A percentile compares a stretch with the other conserved stretches of the same genome.
phyloP scores from a whole-genome alignment of 2,113 vertebrate genomes.

The Antigone vipio region DNA sequence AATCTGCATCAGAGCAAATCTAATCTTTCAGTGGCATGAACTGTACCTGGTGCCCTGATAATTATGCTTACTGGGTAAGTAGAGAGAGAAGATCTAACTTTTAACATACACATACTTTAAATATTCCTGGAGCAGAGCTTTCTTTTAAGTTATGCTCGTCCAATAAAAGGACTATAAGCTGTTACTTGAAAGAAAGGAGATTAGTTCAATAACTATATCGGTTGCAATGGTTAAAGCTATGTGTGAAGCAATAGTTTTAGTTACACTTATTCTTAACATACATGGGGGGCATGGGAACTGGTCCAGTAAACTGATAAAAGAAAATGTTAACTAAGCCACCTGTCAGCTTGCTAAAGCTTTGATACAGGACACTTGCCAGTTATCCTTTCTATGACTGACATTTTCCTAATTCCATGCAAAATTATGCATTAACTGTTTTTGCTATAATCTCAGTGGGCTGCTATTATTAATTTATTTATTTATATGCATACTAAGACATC shows the following conservation, averaged over 20 bases:
- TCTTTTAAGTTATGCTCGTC: not conserved
- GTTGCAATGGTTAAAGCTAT: not conserved
- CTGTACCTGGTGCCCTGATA: not conserved
- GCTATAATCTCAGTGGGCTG: not conserved
- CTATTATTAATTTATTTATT: slow-evolving; percentile 20
- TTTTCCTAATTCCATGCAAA: slow-evolving; percentile 41
- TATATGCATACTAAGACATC: not conserved
- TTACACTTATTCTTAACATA: not conserved
- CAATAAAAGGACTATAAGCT: not conserved
- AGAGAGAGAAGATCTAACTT: not conserved
- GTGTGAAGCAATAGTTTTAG: not conserved
- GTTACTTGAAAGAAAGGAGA: not conserved
- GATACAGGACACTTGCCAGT: not conserved
- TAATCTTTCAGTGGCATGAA: not conserved
- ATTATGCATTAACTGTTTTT: not conserved
- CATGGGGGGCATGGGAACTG: not conserved
- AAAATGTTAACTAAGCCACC: not conserved
- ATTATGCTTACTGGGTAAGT: not conserved
- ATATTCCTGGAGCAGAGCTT: not conserved
- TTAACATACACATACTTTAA: not conserved
- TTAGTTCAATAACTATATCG: not conserved
- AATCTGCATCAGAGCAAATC: not conserved
- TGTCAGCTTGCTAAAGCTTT: not conserved
- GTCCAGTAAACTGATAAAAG: not conserved
- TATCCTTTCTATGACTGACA: not conserved